A percentile compares a stretch with the other conserved stretches of the same genome.
phyloP scores from a whole-genome alignment of 2,797 vertebrate species.

The Varecia variegata region DNA sequence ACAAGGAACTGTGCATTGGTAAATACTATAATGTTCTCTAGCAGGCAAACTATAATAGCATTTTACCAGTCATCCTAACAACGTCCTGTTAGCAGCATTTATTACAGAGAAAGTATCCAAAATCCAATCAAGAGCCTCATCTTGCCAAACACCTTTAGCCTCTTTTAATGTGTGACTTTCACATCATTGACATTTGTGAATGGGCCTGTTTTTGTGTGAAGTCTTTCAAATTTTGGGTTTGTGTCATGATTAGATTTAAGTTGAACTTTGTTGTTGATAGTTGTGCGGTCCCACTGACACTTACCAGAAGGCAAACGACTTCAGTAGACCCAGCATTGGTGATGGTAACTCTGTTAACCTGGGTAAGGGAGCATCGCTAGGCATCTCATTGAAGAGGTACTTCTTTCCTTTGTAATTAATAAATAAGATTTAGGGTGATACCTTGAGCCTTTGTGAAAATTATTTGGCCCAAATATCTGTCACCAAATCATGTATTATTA shows the following conservation, averaged over 20 bases:
- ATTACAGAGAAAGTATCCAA: background rate
- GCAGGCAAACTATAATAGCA: background rate
- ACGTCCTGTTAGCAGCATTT: background rate
- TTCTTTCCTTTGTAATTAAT: background rate
- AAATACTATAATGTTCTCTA: background rate
- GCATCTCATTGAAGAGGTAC: background rate
- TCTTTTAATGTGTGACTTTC: background rate
- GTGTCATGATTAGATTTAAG: background rate
- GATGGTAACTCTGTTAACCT: background rate
- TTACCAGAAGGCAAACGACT: background rate
- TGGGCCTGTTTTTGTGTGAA: background rate
- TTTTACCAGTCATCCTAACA: background rate
- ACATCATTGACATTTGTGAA: background rate
- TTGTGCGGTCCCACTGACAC: background rate
- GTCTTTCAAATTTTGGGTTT: background rate
- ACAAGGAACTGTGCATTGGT: background rate
- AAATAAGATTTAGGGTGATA: background rate
- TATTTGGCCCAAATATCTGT: background rate
- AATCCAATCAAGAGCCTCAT: background rate
- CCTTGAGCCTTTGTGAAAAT: background rate
- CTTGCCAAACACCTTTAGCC: background rate
- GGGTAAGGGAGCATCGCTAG: background rate
- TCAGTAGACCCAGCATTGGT: background rate
- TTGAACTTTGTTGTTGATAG: background rate
- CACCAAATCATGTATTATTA: background rate